These are phyloP conservation scores for Terrapene triunguis DNA, from an alignment of 2,113 vertebrate genomes.

Conservation along the genomic window DNA sequence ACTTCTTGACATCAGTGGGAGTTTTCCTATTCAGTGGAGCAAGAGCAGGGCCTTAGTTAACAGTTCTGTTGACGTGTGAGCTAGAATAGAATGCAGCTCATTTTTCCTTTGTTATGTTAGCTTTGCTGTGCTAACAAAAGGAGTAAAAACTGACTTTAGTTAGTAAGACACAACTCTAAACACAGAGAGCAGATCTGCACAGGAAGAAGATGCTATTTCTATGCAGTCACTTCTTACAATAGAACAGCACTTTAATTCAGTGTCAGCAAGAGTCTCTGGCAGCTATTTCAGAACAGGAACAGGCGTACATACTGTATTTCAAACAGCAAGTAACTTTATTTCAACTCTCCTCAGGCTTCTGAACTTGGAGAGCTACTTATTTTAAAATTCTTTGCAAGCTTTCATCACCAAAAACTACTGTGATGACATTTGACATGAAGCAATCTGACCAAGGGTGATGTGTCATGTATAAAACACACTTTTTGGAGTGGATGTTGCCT, in stretches of 20 bases:
- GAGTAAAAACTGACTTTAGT: not conserved
- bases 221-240: not conserved
- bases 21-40: not conserved
- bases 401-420: not conserved
- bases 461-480: slow-evolving; percentile 45
- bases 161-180: not conserved
- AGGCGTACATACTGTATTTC: not conserved
- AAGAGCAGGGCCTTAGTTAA: not conserved
- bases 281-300: not conserved
- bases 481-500: slow-evolving; percentile 11
- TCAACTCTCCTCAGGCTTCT: slow-evolving; percentile 35
- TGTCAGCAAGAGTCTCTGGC: not conserved
- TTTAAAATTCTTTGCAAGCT: not conserved
- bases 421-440: slow-evolving; percentile 14
- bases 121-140: not conserved
- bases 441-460: slow-evolving; percentile 41
- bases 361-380: slow-evolving; percentile 33
- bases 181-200: not conserved
- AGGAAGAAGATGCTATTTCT: not conserved
- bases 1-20: not conserved
- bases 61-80: not conserved
- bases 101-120: not conserved
- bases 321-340: not conserved
- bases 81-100: not conserved
- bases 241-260: not conserved